Base-by-base conservation (phyloP, 2,797 vertebrate genomes). In the Smutsia temminckii region DNA sequence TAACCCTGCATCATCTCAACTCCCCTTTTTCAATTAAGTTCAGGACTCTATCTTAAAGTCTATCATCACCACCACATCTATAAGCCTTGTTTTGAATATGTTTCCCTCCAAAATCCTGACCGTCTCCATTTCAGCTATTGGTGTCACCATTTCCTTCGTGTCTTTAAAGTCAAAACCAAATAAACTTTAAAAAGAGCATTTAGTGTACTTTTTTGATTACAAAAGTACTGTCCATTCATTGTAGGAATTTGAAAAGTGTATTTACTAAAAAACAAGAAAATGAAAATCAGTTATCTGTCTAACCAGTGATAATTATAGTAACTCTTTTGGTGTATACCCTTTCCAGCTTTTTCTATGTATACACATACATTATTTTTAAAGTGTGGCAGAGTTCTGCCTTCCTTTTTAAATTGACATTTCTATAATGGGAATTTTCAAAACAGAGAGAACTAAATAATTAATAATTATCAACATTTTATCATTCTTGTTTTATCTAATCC, bases 391-490 rank as follows among this genome's bases (percentile, higher is more conserved):
- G 0, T 59, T 80, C 91, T 71, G 14, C 53, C n/a, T 92, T 75
- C 27, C 32, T 74, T 85, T 94, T 85, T 23, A 46, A 88, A 23
- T 94, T 77, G 87, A 64, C 13, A 53, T 64, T 69, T 92, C 49
- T 74, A 20, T 90, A 80, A 92, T 91, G n/a, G 29, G 13, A 27
- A 59, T 51, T 95, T 96, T 90, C 59, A 71, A 91, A 90, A 64
- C 61, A 87, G 25, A 55, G 16, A 20, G 13, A 84, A 75, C 3
- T 64, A 3, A 75, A 6, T 77, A 78, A 68, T 85, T 55, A 89
- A 81, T 27, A 42, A 74, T 64, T 79, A 75, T 71, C 29, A 83
- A 40, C n/a, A 53, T 72, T 83, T 83, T 83, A 16, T 80, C 46
- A 61, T 78, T 94, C 29, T 80, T 89, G 17, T 57, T 84, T 90